Percentiles rank a stretch among this genome's conserved stretches.
Conservation (phyloP, 2,888 invertebrate species). For the Monochamus alternatus region DNA sequence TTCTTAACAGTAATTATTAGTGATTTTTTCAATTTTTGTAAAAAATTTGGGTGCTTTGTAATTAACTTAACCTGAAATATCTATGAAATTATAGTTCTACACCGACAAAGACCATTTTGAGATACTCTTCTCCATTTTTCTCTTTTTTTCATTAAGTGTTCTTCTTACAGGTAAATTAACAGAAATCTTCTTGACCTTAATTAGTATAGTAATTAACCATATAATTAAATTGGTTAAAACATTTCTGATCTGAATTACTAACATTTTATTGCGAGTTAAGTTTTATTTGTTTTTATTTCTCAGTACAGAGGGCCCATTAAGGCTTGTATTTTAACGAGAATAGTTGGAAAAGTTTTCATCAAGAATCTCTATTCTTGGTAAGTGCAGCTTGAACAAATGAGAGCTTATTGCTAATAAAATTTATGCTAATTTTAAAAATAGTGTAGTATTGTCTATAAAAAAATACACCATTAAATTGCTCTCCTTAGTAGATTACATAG, state of each 20-base stretch:
- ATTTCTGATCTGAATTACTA: constrained; percentile 30
- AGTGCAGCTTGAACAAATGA: no score
- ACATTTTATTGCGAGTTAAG: constrained; percentile 18
- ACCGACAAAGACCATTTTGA: neutral
- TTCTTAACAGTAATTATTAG: no score
- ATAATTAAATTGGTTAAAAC: constrained; percentile 35
- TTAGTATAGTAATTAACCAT: constrained; percentile 27
- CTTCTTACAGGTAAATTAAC: constrained; percentile 20
- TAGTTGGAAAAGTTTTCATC: neutral
- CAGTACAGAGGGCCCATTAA: constrained; percentile 12
- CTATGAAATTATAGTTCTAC: neutral
- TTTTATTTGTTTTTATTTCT: constrained; percentile 15
- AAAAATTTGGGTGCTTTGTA: no score
- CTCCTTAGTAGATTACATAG: no score
- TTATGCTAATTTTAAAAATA: no score
- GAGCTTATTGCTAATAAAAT: no score
- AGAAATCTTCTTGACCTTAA: constrained; percentile 20
- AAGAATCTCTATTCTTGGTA: no score
- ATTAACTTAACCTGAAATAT: no score
- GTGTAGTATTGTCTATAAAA: no score
- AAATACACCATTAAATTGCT: no score
- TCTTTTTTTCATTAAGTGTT: constrained; percentile 8
- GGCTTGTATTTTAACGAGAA: constrained; percentile 29
- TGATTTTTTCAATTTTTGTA: no score
- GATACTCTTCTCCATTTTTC: neutral